A percentile compares a stretch with the other conserved stretches of the same genome.
These are phyloP conservation scores for Stegodyphus mimosarum DNA, from an alignment of 1,140 invertebrate genomes.

Conservation along the genomic window DNA sequence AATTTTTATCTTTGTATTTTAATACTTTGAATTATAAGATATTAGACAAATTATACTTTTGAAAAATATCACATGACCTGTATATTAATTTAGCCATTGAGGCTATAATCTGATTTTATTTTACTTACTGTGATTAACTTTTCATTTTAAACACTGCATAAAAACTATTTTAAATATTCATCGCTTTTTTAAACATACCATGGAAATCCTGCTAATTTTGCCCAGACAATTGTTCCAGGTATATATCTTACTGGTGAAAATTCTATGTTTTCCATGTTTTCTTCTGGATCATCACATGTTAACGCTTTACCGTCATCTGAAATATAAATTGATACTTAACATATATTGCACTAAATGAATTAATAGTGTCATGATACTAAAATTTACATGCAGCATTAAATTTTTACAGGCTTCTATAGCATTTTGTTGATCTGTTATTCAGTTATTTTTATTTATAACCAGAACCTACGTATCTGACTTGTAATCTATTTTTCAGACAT, in stretches of 20 bases:
- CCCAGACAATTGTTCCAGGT: conserved; percentile 76
- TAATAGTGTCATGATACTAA: neutral
- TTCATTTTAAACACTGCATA: no score
- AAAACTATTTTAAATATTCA: no score
- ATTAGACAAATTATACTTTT: neutral
- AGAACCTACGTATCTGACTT: neutral
- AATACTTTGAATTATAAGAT: neutral
- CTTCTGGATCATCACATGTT: conserved; percentile 16
- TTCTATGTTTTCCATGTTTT: conserved; percentile 15
- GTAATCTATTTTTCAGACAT: no score
- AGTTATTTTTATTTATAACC: neutral
- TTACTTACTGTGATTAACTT: no score
- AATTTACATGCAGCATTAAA: neutral
- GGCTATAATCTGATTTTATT: no score
- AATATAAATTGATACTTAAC: neutral
- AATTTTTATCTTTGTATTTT: neutral
- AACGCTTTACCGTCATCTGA: conserved; percentile 2
- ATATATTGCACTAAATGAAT: neutral
- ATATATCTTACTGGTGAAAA: neutral
- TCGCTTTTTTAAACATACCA: conserved; percentile 67
- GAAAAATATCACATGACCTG: no score
- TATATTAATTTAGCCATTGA: no score
- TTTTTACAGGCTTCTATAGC: neutral
- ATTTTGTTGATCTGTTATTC: neutral
- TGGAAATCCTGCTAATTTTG: conserved; percentile 73